Base-by-base conservation (phyloP, 2,888 invertebrate genomes). In the Bombylius discolor region DNA sequence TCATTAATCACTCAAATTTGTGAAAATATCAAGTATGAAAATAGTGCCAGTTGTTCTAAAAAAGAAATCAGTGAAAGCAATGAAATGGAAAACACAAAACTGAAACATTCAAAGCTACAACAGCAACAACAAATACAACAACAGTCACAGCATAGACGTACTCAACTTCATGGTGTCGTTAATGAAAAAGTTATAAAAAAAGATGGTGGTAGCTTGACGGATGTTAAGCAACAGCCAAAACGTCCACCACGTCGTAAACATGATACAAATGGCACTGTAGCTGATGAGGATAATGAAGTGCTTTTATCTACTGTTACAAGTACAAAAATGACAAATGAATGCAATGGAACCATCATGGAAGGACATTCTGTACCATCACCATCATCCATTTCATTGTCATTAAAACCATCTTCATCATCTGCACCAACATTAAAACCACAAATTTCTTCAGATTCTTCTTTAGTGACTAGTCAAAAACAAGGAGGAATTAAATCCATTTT, bases 401-500 rank as follows among this genome's bases (percentile, higher is more conserved):
- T 23, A 23, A 11, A 8, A 11, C 39, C 39, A 42, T 32, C 33
- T 11, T 13, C 33, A 31, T 44, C 5, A 9, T 32, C 62, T 23
- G 67, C 47, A 62, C 61, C 52, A 55, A 52, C 56, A 49, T 42
- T 49, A 58, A 55, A 52, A 55, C 55, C 60, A 52, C 59, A 58
- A 53, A 58, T 54, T 47, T 58, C 57, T 32, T 39, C 60, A 58
- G 59, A 59, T 58, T 56, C 51, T 56, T 46, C 34, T 51, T 55
- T 34, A 39, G 34, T 52, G 46, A 59, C 58, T 58, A 61, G 60
- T 59, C 60, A 59, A 48, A 61, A 57, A 47, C 58, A 56, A 51
- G 56, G 47, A 32, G 58, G 58, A 3, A 81, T 81, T 56, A 81
- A 81, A 69, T 81, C 81, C 14, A 81, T 81, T 60, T 68, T 81